Base-by-base conservation (phyloP, 2,888 invertebrate genomes). In the Acrocyrtus sp. region DNA sequence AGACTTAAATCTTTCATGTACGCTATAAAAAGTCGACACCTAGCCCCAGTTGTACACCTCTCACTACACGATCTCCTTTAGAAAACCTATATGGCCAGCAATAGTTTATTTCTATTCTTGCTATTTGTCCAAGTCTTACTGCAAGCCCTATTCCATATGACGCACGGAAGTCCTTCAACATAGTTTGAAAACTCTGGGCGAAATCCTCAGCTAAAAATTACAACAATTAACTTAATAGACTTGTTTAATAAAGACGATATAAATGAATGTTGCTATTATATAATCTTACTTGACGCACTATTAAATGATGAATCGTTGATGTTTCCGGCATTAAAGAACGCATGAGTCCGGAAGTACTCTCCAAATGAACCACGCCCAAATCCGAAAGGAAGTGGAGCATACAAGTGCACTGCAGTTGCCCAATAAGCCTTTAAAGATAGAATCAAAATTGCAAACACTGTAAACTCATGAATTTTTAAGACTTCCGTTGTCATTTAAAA, bases 101-200 rank as follows among this genome's bases (percentile, higher is more conserved):
- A 86, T 98, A 96, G 87, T 98, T 98, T 62, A 99, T 88, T 87
- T 99, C 98, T 63, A 98, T 87, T 68, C 97, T 88, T n/a, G 96
- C 96, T 76, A 91, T 87, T 78, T 93, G 88, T 79, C 91, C 95
- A 68, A 98, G 86, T 76, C 92, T 89, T 83, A 97, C 87, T 15
- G 93, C 94, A 61, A 97, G 84, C 17, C 97, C 98, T 63, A 90
- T 85, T 34, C 99, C 98, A 81, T 89, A 89, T 2, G 96, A 89
- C 82, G 91, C 87, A 68, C 98, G 82, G 50, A 84, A 81, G 24
- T 82, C 81, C 10, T 83, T 82, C 47, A 82, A 62, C 57, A 85
- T 75, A 5, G 81, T 78, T 50, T 81, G 78, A 6, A 82, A 60
- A 70, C 83, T 85, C 50, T 83, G 82, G 61, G 81, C 81, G 58